A percentile compares a stretch with the other conserved stretches of the same genome.
Evolutionary conservation across 2,888 invertebrate species (phyloP).

Genomic region (Rotaria socialis): DNA sequence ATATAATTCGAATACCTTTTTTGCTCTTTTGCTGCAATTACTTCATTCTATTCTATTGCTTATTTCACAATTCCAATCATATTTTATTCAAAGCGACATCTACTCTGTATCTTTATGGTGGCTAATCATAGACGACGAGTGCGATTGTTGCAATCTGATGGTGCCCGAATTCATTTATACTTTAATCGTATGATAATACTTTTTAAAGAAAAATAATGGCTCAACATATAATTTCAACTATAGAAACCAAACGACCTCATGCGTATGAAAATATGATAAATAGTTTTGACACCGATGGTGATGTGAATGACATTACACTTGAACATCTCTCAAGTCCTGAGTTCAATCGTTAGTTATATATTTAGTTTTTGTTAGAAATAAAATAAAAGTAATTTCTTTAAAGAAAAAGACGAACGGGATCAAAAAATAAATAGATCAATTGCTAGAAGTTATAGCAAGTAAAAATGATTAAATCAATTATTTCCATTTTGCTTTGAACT

Average conservation of each 20-base stretch:
- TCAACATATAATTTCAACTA: not conserved
- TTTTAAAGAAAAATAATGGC: not conserved
- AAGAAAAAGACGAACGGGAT: not conserved
- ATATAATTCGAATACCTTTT: too few species aligned
- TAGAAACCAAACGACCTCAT: not conserved
- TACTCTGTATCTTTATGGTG: not conserved
- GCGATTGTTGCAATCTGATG: not conserved
- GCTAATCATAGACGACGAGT: not conserved
- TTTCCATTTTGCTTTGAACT: too few species aligned
- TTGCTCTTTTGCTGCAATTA: too few species aligned
- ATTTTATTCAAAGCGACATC: not conserved
- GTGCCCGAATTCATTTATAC: not conserved
- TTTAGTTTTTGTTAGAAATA: not conserved
- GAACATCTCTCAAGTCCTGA: not conserved
- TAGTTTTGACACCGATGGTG: not conserved
- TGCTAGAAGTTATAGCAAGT: not conserved
- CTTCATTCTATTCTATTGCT: not conserved
- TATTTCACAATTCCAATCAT: not conserved
- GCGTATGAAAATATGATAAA: not conserved
- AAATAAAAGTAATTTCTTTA: not conserved
- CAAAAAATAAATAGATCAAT: not conserved
- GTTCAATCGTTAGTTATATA: not conserved
- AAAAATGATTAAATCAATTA: not conserved
- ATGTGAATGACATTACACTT: not conserved
- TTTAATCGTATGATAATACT: not conserved